Percentiles rank a stretch among this genome's conserved stretches.
phyloP scores from a whole-genome alignment of 35 echinoderm and acorn worm genomes.

The Lytechinus pictus region DNA sequence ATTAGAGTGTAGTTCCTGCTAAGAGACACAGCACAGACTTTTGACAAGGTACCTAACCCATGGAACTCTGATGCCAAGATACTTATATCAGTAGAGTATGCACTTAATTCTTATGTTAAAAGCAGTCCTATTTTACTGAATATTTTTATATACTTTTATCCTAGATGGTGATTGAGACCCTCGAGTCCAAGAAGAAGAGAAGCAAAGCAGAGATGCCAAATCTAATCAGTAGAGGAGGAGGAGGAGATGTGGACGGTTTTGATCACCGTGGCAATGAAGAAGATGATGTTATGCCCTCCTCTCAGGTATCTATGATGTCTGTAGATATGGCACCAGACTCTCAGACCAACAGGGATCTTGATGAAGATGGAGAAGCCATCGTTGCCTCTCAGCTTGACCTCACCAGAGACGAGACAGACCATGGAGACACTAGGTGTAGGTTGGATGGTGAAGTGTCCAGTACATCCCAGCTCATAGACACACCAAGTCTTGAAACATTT shows the following conservation, averaged over 20 bases:
- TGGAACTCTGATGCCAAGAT: too few species aligned
- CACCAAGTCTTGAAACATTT: background rate
- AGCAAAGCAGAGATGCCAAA: background rate
- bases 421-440: constrained; percentile 1
- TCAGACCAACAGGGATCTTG: background rate
- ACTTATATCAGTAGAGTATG: too few species aligned
- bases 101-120: too few species aligned
- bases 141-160: background rate
- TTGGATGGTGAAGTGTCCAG: background rate
- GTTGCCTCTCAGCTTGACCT: background rate
- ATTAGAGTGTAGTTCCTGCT: too few species aligned
- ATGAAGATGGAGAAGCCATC: background rate
- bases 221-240: constrained; percentile 20
- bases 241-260: background rate
- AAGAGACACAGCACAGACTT: too few species aligned
- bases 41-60: too few species aligned
- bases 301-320: constrained; percentile 43
- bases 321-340: constrained; percentile 37
- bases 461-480: background rate
- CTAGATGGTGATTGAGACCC: background rate
- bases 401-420: background rate
- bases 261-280: background rate
- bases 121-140: too few species aligned
- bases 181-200: constrained; percentile 28
- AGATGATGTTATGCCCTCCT: background rate